Evolutionary conservation across 1,140 invertebrate species (phyloP).

Genomic region (Meloidogyne chitwoodi): DNA sequence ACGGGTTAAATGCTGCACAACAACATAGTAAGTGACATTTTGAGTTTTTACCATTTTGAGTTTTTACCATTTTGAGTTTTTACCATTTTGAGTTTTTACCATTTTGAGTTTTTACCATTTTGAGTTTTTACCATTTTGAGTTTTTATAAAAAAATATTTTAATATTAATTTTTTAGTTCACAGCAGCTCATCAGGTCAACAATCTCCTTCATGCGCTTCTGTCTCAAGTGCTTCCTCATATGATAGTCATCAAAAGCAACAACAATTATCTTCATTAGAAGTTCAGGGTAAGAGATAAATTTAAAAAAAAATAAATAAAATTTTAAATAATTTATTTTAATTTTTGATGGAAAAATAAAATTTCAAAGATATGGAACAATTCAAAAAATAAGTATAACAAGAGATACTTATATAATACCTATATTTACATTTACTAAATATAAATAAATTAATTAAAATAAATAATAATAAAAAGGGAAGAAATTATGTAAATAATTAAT

Average conservation of each 20-base stretch:
- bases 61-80: neutral
- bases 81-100: neutral
- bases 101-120: neutral
- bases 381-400: neutral
- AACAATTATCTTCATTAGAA: neutral
- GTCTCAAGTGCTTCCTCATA: constrained; percentile 42
- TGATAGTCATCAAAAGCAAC: constrained; percentile 17
- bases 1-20: neutral
- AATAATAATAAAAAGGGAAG: neutral
- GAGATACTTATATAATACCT: neutral
- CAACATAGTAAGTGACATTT: neutral
- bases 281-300: no score
- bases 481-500: neutral
- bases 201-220: constrained; percentile 38
- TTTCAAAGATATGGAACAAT: neutral
- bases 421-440: neutral
- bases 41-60: neutral
- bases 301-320: no score
- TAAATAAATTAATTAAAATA: neutral
- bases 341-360: neutral
- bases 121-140: neutral
- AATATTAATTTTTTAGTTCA: neutral
- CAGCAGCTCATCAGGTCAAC: constrained; percentile 25
- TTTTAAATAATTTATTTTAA: neutral
- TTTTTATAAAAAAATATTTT: no score